Conservation (phyloP, 2,797 vertebrate genomes). For the Cynopterus sphinx region DNA sequence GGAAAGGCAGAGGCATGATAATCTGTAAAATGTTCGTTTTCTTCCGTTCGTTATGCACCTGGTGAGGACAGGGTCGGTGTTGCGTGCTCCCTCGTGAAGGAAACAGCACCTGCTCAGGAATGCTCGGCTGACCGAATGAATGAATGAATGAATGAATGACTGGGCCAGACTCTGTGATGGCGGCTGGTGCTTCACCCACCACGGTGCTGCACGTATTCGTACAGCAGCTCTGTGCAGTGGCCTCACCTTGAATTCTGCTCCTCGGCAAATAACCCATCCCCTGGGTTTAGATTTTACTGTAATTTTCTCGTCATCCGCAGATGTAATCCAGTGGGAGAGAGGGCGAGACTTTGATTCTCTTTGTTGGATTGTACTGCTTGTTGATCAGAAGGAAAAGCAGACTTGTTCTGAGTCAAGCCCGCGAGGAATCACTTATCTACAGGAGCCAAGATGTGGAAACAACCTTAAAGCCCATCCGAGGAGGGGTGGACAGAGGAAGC, state of each 20-base stretch:
- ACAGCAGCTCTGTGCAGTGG: too few species aligned
- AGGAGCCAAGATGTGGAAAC: not conserved
- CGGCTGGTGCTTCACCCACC: not conserved
- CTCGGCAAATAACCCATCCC: not conserved
- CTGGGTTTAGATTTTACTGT: not conserved
- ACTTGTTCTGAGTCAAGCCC: not conserved
- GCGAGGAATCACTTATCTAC: not conserved
- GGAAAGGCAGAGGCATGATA: not conserved
- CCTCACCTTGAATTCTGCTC: not conserved
- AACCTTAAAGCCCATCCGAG: not conserved
- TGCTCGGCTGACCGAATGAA: not conserved
- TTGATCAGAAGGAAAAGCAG: not conserved
- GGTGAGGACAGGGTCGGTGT: too few species aligned
- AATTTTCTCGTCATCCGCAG: not conserved
- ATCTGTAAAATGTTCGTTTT: not conserved
- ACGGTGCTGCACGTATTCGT: not conserved
- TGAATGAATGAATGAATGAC: not conserved
- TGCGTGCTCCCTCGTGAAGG: not conserved
- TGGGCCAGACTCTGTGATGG: too few species aligned
- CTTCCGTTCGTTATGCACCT: rapidly evolving
- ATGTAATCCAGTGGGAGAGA: not conserved
- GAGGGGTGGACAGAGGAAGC: not conserved
- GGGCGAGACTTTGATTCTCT: not conserved
- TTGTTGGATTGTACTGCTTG: not conserved
- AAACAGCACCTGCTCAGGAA: rapidly evolving